These are phyloP conservation scores for Taurulus bubalis DNA, from an alignment of 2,113 vertebrate genomes.

Conservation along the genomic window DNA sequence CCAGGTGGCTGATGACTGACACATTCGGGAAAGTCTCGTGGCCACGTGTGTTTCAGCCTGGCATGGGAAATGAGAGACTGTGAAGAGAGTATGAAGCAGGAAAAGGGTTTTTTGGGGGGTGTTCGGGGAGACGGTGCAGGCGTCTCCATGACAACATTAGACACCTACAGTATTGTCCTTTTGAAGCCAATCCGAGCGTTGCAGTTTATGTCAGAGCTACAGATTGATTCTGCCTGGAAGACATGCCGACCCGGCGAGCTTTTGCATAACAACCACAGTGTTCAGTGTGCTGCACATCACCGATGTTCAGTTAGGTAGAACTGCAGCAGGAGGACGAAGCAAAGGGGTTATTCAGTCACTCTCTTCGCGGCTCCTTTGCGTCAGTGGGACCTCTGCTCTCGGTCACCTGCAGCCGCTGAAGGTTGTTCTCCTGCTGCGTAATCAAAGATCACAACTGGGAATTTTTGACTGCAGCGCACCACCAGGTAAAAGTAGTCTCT, in stretches of 20 bases:
- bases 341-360: constrained; percentile 1
- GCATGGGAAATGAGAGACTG: not conserved
- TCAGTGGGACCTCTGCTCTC: not conserved
- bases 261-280: constrained; percentile 46
- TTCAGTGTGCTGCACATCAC: no score
- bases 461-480: constrained; percentile 48
- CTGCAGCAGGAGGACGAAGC: not conserved
- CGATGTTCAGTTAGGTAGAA: not conserved
- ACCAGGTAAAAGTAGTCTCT: constrained; percentile 41
- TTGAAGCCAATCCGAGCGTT: constrained; percentile 10
- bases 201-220: constrained; percentile 43
- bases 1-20: not conserved
- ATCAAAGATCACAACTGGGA: constrained; percentile 35
- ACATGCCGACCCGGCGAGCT: not conserved
- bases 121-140: constrained; percentile 4
- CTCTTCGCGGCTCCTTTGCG: not conserved
- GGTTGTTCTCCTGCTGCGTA: constrained; percentile 21
- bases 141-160: constrained; percentile 54
- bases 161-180: constrained; percentile 43
- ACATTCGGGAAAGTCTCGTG: not conserved
- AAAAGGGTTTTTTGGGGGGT: no score
- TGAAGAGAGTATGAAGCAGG: not conserved
- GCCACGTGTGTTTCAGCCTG: constrained; percentile 36
- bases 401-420: constrained; percentile 24
- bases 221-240: constrained; percentile 49